A percentile compares a stretch with the other conserved stretches of the same genome.
phyloP scores from a whole-genome alignment of 92 coral and sea anemone genomes.

The Parazoanthus swiftii region DNA sequence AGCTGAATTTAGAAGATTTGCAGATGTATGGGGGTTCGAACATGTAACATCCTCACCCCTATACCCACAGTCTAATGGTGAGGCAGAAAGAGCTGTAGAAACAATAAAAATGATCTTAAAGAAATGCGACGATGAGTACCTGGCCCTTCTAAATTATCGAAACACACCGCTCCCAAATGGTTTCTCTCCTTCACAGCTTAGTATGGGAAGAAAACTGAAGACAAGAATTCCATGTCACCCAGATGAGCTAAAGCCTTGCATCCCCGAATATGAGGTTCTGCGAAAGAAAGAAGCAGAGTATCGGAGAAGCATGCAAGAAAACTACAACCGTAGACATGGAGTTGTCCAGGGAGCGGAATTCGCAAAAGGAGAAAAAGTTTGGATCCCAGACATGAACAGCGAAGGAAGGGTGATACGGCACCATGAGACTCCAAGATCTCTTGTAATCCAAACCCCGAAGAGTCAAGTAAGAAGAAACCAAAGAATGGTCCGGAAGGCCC shows the following conservation, averaged over 20 bases:
- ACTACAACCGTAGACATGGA: conserved; percentile 43
- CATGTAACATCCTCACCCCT: background rate
- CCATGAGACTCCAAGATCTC: conserved; percentile 52
- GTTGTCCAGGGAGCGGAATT: conserved; percentile 40
- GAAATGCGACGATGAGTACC: conserved; percentile 16
- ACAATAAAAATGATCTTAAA: conserved; percentile 45
- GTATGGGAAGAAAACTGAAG: conserved; percentile 18
- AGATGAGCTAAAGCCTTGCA: conserved; percentile 9
- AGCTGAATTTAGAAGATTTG: conserved; percentile 1
- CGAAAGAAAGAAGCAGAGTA: conserved; percentile 38
- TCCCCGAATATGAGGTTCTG: conserved; percentile 16
- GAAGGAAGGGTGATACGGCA: conserved; percentile 37
- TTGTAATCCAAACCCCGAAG: conserved; percentile 48
- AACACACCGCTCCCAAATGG: conserved; percentile 20
- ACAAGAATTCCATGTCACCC: conserved; percentile 14
- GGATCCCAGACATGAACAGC: conserved; percentile 53
- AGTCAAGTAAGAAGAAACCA: conserved; percentile 51
- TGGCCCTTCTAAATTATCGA: background rate
- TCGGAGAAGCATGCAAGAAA: conserved; percentile 41
- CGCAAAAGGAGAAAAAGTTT: conserved; percentile 30
- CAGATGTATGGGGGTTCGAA: background rate
- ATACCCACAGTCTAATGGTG: conserved; percentile 23
- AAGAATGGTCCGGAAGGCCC: too few relatives aligned
- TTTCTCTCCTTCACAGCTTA: background rate
- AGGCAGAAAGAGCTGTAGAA: conserved; percentile 22